phyloP scores from a whole-genome alignment of 2,888 invertebrate genomes.

The Papilio protenor region DNA sequence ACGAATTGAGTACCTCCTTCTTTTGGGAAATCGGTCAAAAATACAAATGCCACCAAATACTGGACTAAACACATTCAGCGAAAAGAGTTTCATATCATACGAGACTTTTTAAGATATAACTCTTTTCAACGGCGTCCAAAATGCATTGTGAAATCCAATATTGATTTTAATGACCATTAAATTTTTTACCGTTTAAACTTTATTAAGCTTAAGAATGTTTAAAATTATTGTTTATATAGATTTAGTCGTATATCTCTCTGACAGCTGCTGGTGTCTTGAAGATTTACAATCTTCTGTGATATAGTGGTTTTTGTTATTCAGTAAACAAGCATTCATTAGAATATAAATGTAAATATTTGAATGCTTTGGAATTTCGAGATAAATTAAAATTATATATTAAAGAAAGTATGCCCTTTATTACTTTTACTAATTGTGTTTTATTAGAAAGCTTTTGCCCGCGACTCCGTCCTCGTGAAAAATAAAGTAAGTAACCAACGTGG shows the following conservation, averaged over 20 bases:
- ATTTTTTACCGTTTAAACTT: neutral
- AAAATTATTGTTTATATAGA: neutral
- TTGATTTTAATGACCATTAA: neutral
- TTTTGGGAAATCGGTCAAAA: no score
- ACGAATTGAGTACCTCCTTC: no score
- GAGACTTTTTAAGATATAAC: neutral
- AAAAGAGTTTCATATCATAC: neutral
- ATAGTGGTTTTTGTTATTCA: neutral
- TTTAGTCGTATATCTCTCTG: conserved; percentile 20
- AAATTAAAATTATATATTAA: neutral
- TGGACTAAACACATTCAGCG: no score
- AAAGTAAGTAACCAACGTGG: no score
- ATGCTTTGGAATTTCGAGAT: neutral
- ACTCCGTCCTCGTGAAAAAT: no score
- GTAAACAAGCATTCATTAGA: neutral
- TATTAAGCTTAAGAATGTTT: neutral
- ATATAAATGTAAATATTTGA: conserved; percentile 7
- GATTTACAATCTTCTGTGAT: conserved; percentile 11
- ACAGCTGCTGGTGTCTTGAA: conserved; percentile 10
- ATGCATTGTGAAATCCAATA: conserved; percentile 2
- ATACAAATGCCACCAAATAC: no score
- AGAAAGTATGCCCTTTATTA: neutral
- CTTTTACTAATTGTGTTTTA: neutral
- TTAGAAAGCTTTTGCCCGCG: no score
- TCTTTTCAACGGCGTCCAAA: neutral